Evolutionary conservation across 1,140 invertebrate species (phyloP).

Genomic region (Papilio machaon): DNA sequence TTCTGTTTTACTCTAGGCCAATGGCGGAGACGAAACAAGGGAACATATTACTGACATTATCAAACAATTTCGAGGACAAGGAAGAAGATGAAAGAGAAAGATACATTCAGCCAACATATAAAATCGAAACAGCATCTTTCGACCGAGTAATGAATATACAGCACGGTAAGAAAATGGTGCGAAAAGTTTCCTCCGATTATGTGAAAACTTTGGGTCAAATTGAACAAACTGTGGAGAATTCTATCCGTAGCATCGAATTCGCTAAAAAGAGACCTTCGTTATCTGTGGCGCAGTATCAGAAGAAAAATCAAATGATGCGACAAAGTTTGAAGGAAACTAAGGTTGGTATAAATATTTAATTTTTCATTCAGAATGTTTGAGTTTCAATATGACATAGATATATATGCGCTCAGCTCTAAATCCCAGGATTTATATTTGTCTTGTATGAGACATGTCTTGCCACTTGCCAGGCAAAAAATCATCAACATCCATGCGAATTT

Average conservation of each 20-base stretch:
- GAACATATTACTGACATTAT: conserved; percentile 51
- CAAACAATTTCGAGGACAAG: conserved; percentile 47
- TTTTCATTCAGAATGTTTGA: no score
- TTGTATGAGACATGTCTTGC: no score
- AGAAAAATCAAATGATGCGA: conserved; percentile 51
- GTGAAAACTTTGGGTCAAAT: conserved; percentile 70
- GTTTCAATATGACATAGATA: no score
- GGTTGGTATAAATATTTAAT: background rate
- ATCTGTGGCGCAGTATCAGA: conserved; percentile 63
- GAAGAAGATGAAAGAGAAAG: conserved; percentile 49
- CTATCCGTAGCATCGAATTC: conserved; percentile 64
- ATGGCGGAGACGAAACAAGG: conserved; percentile 45
- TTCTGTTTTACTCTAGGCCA: conserved; percentile 45
- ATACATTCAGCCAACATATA: conserved; percentile 49
- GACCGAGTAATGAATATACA: conserved; percentile 60
- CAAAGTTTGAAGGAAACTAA: conserved; percentile 50
- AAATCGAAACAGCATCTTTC: conserved; percentile 47
- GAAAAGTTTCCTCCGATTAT: conserved; percentile 71
- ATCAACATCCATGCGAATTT: no score
- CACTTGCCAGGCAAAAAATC: no score
- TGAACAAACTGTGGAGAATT: conserved; percentile 56
- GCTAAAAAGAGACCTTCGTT: conserved; percentile 59
- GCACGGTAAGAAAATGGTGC: conserved; percentile 58
- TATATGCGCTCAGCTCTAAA: no score
- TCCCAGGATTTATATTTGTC: no score